Evolutionary conservation across 1,140 invertebrate species (phyloP), one percentile per base, ranked within the genome.

Genomic region (Drosophila kurseongensis): DNA sequence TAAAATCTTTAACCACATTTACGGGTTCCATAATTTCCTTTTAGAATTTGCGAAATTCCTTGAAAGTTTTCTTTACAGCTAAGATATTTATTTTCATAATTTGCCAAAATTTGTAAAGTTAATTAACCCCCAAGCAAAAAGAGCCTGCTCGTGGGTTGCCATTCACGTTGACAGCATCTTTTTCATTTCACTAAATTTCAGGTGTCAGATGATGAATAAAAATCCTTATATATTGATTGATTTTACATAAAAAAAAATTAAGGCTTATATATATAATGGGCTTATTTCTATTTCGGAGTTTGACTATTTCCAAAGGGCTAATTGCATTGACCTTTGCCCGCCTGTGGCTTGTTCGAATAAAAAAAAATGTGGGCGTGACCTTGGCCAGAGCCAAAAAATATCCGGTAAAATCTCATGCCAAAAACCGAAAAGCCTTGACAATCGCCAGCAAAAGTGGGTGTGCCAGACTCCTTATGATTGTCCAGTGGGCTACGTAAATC

Each of bases 401-500:
- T 45, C 10, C 29, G 18, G 29, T 16, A 36, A 27, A 36, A 12
- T 32, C 13, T 23, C 41, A 29, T 58, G 61, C 40, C 54, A 61
- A 47, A 40, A 51, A 51, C 27, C 42, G 35, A 47, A 67, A 38
- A 57, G 50, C 36, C 41, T 52, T 45, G 65, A 45, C 63, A 52
- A 51, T 47, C 16, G 13, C 12, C 29, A 1, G 12, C 4, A 10
- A 38, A 47, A 42, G 35, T 40, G 62, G 35, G 54, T 9, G 40
- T 52, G 32, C 27, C 36, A 36, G 52, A 42, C 81, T 40, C 74
- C 85, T 85, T 85, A 80, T 75, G 81, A 78, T 85, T 80, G 81
- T 74, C 74, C 74, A 67, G 81, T 65, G 73, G 32, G 45, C 23
- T 57, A 48, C 55, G 35, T 66, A 57, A 60, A 56, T 61, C 36